Evolutionary conservation across 2,113 vertebrate species (phyloP), one percentile per base, ranked within the genome.

Genomic region (Raja brachyura): DNA sequence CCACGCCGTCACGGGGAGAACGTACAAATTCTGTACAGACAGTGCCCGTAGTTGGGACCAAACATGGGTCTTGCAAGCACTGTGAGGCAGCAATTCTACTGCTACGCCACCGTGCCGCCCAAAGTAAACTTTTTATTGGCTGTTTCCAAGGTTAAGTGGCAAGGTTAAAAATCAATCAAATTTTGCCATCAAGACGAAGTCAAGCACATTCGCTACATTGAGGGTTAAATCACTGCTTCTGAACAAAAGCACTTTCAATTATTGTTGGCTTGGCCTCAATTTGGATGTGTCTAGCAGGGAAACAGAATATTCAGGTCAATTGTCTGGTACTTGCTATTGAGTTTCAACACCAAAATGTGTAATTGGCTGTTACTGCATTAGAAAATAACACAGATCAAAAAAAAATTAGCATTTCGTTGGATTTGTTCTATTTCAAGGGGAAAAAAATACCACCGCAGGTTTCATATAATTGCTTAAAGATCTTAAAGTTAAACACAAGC

Each of bases 71-170:
- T 48, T 48, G 39, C 39, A 48, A 48, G 39, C 39, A 3, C 39
- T 48, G 0, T 48, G 3, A 48, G 39, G 39, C 39, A 48, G 39
- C 39, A 1, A 48, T 3, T 48, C 39, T 48, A 48, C 39, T 48
- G 39, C 39, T 48, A 3, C 39, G 39, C 39, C 39, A 48, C 39
- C 39, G 39, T 48, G 39, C 39, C 39, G 39, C 39, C 39, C 0
- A 48, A 93, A 93, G 33, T 85, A 74, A 0, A 3, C 79, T 76
- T 93, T 93, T 94, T 94, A 77, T 94, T 83, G 79, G 0, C 5
- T 93, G 90, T 75, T 94, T 81, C 93, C 93, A 94, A 94, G 93
- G 94, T 95, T 94, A 94, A 95, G 94, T 95, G 94, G 93, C 94
- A 95, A 74, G 76, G 93, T 93, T 94, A 93, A 93, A 94, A 95